Percentiles rank a stretch among this genome's conserved stretches.
Conservation (phyloP, 2,888 invertebrate genomes). For the Pegoplata infirma region DNA sequence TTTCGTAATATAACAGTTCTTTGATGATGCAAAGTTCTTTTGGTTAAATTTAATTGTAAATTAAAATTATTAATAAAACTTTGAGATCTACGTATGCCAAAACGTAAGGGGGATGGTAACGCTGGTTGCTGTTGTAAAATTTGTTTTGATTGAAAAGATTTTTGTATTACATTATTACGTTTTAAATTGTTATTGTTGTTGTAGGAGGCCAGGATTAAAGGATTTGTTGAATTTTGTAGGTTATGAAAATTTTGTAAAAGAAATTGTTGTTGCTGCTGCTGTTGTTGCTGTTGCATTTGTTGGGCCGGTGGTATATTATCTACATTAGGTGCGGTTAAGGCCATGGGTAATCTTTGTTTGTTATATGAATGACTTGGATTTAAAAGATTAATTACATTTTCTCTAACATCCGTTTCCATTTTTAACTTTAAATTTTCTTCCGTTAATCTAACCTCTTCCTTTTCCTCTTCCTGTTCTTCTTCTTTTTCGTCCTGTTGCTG, state of each 20-base stretch:
- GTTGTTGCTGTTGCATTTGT: constrained; percentile 57
- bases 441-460: neutral
- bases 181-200: no score
- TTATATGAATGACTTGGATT: no score
- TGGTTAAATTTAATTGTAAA: constrained; percentile 71
- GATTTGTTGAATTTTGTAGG: neutral
- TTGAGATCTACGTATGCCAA: constrained; percentile 74
- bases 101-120: no score
- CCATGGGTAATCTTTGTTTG: constrained; percentile 51
- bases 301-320: no score
- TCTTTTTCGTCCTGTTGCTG: constrained; percentile 55
- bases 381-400: no score
- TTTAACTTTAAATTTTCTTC: constrained; percentile 1
- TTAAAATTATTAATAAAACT: constrained; percentile 74
- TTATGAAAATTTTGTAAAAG: constrained; percentile 58
- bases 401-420: constrained; percentile 24
- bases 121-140: no score
- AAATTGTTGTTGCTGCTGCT: constrained; percentile 42
- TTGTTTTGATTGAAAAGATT: constrained; percentile 44
- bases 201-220: no score
- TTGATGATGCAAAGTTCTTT: constrained; percentile 69
- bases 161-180: constrained; percentile 49
- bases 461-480: neutral
- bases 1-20: constrained; percentile 23
- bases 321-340: constrained; percentile 44